Percentiles rank a stretch among this genome's conserved stretches.
Conservation (phyloP, 2,797 vertebrate genomes). For the Chromobotia macracanthus region DNA sequence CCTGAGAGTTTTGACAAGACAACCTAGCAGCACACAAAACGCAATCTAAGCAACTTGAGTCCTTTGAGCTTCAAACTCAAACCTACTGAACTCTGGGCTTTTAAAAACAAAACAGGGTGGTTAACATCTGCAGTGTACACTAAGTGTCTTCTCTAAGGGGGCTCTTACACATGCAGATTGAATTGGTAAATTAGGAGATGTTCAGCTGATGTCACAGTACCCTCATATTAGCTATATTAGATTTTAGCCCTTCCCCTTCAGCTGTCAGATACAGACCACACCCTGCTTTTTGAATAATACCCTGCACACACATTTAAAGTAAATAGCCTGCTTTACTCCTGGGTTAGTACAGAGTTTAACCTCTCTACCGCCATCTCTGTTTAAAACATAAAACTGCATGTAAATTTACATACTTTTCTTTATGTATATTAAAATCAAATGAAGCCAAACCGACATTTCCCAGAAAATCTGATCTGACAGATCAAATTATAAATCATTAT, state of each 20-base stretch:
- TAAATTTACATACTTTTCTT: too few species aligned
- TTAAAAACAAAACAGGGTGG: constrained; percentile 7
- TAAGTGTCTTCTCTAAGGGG: not conserved
- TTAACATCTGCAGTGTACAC: not conserved
- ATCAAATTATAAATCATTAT: too few species aligned
- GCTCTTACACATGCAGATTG: not conserved
- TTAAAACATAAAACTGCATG: too few species aligned
- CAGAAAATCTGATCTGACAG: too few species aligned
- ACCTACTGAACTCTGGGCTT: not conserved
- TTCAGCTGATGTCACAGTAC: not conserved
- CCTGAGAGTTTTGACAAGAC: constrained; percentile 20
- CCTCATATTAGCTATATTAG: not conserved
- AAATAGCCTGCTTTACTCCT: too few species aligned
- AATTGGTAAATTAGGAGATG: not conserved
- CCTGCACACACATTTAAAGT: too few species aligned
- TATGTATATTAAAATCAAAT: too few species aligned
- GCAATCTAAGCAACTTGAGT: constrained; percentile 39
- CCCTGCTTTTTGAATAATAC: too few species aligned
- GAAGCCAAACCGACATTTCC: too few species aligned
- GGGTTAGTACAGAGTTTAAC: too few species aligned
- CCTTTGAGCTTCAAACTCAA: constrained; percentile 29
- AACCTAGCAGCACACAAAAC: not conserved
- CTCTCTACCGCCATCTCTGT: too few species aligned
- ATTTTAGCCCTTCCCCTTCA: not conserved
- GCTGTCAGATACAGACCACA: too few species aligned